Conservation (phyloP, 2,113 vertebrate genomes). For the Galemys pyrenaicus region DNA sequence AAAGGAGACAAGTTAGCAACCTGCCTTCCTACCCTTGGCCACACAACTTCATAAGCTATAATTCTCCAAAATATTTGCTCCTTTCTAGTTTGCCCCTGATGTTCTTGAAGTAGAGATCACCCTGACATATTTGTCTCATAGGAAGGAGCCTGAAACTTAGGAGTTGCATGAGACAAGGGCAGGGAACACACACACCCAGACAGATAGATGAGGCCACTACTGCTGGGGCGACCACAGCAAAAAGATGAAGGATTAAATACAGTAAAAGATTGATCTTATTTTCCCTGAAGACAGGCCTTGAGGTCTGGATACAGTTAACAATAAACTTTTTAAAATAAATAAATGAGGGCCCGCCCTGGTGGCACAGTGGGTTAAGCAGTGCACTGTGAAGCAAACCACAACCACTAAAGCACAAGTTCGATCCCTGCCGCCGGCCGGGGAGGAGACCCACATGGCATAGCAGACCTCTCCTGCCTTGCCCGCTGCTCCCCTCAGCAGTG, state of each 20-base stretch:
- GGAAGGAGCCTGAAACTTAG: not conserved
- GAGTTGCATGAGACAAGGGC: not conserved
- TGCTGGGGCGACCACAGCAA: not conserved
- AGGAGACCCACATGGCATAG: too few species aligned
- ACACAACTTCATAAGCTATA: not conserved
- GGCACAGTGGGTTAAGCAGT: too few species aligned
- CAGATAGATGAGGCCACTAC: not conserved
- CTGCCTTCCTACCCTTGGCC: not conserved
- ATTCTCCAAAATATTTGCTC: not conserved
- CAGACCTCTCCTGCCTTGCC: too few species aligned
- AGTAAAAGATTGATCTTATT: not conserved
- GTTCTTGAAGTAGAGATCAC: constrained; percentile 1
- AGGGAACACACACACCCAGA: not conserved
- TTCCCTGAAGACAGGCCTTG: not conserved
- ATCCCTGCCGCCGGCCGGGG: too few species aligned
- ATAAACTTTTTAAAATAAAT: not conserved
- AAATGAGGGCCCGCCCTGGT: not conserved
- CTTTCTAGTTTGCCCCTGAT: not conserved
- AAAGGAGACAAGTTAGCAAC: not conserved
- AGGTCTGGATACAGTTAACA: not conserved
- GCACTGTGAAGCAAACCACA: too few species aligned
- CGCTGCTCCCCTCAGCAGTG: not conserved
- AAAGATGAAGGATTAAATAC: not conserved
- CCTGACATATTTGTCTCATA: not conserved
- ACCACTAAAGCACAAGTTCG: too few species aligned